Base-by-base conservation (phyloP, 2,797 vertebrate genomes). In the Sebastes itinus region DNA sequence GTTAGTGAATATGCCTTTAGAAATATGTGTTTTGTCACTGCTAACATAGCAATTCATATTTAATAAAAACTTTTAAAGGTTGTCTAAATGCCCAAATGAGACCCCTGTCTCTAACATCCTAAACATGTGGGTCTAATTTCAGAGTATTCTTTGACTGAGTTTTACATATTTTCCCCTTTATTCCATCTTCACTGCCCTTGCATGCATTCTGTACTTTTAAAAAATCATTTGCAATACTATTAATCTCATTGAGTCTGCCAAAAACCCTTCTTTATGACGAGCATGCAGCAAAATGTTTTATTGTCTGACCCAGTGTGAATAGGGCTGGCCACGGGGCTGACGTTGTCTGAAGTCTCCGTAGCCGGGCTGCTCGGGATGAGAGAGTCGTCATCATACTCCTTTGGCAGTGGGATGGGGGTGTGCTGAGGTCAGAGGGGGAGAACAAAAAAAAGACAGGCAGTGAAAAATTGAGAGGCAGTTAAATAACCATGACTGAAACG, bases 331-430 rank as follows among this genome's bases (percentile, higher is more conserved):
- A 99, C 97, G 0, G 98, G 98, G 92, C 98, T 99, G 95, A 99
- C 98, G 80, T 99, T 99, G 84, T 99, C 98, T 0, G 98, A 99
- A n/a, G 98, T 99, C 94, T 99, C 98, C 0, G 98, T 99, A 23
- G 98, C 98, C 0, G 98, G 98, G 89, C 98, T 99, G 95, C 98
- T 99, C 72, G 98, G 98, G 89, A 99, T 98, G 12, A 99, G 97
- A 0, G 98, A 99, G 87, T 99, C 98, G 49, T 99, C 98, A 0
- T 99, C 98, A 0, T 99, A 98, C 76, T 99, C 98, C 87, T 98
- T 99, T 73, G 97, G 97, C 28, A 96, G 93, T 87, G 99, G 94
- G 49, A 93, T 12, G 32, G 93, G 92, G 33, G 95, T 96, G 89
- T 96, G 95, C 96, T 97, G 92, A 73, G 77, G 82, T 66, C 75